phyloP scores from a whole-genome alignment of 2,888 invertebrate species.

The Cheilosia impressa region DNA sequence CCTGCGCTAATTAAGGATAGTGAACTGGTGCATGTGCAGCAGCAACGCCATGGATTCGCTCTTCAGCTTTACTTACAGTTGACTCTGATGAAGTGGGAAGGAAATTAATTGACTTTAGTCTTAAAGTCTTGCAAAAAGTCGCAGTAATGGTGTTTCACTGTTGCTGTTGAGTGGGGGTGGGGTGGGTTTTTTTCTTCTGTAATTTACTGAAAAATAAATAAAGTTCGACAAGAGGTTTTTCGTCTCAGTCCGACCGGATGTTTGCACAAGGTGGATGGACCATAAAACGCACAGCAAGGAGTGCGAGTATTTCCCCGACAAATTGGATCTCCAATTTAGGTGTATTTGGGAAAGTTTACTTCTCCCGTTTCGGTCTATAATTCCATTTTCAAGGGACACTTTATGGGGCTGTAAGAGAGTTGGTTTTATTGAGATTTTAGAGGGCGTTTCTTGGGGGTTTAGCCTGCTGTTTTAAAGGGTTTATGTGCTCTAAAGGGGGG shows the following conservation, averaged over 20 bases:
- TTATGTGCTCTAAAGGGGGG: conserved; percentile 32
- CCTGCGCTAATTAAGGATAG: conserved; percentile 43
- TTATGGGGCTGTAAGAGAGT: conserved; percentile 33
- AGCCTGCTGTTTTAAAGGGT: conserved; percentile 35
- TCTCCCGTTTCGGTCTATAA: conserved; percentile 37
- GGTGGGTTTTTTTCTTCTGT: background rate
- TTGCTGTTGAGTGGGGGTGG: background rate
- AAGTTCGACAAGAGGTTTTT: conserved; percentile 32
- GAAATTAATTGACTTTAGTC: conserved; percentile 52
- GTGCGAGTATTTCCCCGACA: conserved; percentile 8
- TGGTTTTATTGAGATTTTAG: conserved; percentile 52
- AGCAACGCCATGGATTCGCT: conserved; percentile 17
- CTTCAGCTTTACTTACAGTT: conserved; percentile 8
- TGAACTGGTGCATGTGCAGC: conserved; percentile 22
- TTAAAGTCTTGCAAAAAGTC: conserved; percentile 18
- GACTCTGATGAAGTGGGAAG: conserved; percentile 37
- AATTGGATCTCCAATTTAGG: conserved; percentile 51
- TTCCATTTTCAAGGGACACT: conserved; percentile 37
- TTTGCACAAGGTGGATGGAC: conserved; percentile 16
- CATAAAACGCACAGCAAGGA: conserved; percentile 22
- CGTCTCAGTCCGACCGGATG: background rate
- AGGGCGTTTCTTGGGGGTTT: conserved; percentile 25
- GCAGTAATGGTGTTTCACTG: background rate
- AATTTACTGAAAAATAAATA: conserved; percentile 29
- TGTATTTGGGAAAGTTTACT: background rate